phyloP scores from a whole-genome alignment of 2,113 vertebrate genomes.

The Junco hyemalis region DNA sequence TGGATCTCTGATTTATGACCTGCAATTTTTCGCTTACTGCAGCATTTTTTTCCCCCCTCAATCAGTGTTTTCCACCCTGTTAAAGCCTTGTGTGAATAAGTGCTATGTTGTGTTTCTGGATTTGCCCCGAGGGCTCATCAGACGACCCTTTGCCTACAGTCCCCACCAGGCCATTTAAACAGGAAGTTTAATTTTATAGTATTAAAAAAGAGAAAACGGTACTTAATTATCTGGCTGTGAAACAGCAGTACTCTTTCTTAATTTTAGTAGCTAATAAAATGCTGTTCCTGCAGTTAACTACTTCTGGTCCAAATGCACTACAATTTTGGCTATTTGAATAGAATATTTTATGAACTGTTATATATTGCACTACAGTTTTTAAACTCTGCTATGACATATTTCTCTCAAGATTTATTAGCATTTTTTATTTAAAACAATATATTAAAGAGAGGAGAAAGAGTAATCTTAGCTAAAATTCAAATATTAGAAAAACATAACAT shows the following conservation, averaged over 20 bases:
- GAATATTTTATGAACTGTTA: slow-evolving; percentile 86
- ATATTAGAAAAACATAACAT: slow-evolving; percentile 72
- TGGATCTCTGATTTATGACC: slow-evolving; percentile 82
- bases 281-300: slow-evolving; percentile 78
- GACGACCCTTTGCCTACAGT: slow-evolving; percentile 69
- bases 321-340: slow-evolving; percentile 69
- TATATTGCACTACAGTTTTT: slow-evolving; percentile 80
- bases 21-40: slow-evolving; percentile 79
- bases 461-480: slow-evolving; percentile 77
- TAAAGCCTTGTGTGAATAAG: slow-evolving; percentile 76
- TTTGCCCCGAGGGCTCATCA: slow-evolving; percentile 75
- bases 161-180: slow-evolving; percentile 80
- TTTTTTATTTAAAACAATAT: slow-evolving; percentile 86
- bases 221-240: slow-evolving; percentile 86
- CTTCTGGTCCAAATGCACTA: slow-evolving; percentile 76
- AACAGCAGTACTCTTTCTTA: slow-evolving; percentile 83
- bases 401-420: slow-evolving; percentile 82
- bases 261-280: slow-evolving; percentile 86
- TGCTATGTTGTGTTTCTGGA: slow-evolving; percentile 73
- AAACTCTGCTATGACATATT: slow-evolving; percentile 80
- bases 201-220: slow-evolving; percentile 82
- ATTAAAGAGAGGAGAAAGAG: slow-evolving; percentile 78
- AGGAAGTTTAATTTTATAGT: slow-evolving; percentile 88
- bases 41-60: slow-evolving; percentile 60
- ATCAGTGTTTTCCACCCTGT: slow-evolving; percentile 68